Conservation (phyloP, 37 sponge, comb jelly and placozoan species). For the Haliclona indistincta region DNA sequence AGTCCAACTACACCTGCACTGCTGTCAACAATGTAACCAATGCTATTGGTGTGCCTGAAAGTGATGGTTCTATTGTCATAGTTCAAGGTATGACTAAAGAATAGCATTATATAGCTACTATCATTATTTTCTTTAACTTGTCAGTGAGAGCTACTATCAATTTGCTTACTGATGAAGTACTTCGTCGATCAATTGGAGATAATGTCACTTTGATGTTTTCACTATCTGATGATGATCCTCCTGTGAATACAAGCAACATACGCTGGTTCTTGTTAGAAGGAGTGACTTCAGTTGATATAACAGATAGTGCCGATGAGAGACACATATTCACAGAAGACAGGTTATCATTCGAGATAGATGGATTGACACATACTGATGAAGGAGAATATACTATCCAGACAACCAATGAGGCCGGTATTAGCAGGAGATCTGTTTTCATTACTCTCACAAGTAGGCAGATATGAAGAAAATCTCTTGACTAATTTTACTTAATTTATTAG, state of each 20-base stretch:
- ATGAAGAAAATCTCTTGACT: too few species aligned
- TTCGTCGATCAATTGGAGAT: background rate
- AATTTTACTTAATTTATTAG: too few species aligned
- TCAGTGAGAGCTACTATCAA: background rate
- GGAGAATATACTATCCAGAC: background rate
- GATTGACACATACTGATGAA: constrained; percentile 9
- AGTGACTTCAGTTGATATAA: background rate
- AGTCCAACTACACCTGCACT: constrained; percentile 14
- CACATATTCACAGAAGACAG: background rate
- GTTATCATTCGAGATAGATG: background rate
- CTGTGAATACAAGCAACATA: constrained; percentile 2
- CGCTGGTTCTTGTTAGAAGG: background rate
- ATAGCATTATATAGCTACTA: too few species aligned
- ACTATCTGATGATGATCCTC: background rate
- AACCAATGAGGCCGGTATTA: background rate
- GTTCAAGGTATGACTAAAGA: background rate
- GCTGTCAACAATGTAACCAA: constrained; percentile 9
- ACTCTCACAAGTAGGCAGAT: background rate
- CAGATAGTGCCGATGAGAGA: background rate
- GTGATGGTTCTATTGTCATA: background rate
- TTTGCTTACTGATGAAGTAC: background rate
- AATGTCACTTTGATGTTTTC: background rate
- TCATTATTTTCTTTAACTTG: too few species aligned
- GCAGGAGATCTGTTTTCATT: background rate
- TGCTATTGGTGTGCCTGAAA: background rate